Conservation (phyloP, 1,140 invertebrate species). For the Musca domestica region DNA sequence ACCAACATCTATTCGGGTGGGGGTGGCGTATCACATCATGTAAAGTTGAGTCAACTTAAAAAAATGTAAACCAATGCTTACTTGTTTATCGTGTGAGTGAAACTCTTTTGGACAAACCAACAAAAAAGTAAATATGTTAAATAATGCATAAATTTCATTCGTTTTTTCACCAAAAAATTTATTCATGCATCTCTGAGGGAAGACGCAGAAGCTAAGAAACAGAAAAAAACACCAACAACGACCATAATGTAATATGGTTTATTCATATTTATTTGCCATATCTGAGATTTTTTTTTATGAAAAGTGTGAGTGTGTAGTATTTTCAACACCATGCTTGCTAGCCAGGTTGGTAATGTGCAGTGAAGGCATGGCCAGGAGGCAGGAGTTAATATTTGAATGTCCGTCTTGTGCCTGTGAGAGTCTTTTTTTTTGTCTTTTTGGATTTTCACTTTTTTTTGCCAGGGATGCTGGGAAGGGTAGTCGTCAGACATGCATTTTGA, state of each 20-base stretch:
- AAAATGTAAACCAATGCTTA: neutral
- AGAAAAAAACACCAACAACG: no score
- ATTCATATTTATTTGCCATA: constrained; percentile 17
- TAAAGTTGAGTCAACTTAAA: neutral
- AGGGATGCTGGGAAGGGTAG: neutral
- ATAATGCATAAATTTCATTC: constrained; percentile 10
- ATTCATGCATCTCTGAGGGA: neutral
- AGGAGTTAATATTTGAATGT: no score
- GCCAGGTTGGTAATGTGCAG: neutral
- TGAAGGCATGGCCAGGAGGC: neutral
- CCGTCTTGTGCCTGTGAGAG: no score
- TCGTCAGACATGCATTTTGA: constrained; percentile 17
- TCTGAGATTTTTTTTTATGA: neutral
- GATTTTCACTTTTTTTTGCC: no score
- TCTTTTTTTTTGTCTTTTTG: no score
- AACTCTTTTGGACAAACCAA: no score
- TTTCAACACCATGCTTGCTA: neutral
- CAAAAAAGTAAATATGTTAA: constrained; percentile 3
- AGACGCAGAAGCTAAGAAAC: no score
- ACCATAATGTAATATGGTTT: constrained; percentile 13
- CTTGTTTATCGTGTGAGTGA: no score
- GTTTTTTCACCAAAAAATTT: neutral
- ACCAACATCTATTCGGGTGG: no score
- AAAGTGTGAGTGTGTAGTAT: no score
- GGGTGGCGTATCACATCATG: neutral